phyloP scores from a whole-genome alignment of 2,888 invertebrate genomes.

The Diarsia dahlii region DNA sequence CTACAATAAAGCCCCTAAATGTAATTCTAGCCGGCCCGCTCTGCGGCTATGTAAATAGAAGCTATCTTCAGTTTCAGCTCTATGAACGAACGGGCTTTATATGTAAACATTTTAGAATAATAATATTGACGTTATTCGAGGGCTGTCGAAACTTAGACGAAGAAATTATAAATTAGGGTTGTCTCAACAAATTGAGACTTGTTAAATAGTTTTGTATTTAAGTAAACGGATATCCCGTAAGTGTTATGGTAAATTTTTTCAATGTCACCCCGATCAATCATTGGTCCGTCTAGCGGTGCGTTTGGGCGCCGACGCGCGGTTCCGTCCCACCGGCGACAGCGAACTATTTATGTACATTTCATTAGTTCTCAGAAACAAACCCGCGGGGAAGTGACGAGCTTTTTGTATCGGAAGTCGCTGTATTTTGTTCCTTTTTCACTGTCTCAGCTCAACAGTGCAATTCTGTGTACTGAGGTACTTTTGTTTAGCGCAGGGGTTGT shows the following conservation, averaged over 20 bases:
- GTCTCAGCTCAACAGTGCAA: conserved; percentile 68
- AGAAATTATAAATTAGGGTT: conserved; percentile 1
- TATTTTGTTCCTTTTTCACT: conserved; percentile 80
- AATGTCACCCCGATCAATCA: conserved; percentile 87
- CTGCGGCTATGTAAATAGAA: conserved; percentile 32
- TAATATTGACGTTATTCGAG: conserved; percentile 35
- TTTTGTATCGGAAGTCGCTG: conserved; percentile 88
- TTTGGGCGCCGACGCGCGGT: conserved; percentile 81
- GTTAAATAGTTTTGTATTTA: conserved; percentile 36
- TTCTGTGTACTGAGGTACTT: conserved; percentile 65
- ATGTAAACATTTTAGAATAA: conserved; percentile 47
- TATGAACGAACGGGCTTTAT: conserved; percentile 27
- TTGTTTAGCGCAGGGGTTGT: conserved; percentile 39
- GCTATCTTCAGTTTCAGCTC: conserved; percentile 26
- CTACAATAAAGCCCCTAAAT: conserved; percentile 16
- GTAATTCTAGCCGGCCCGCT: conserved; percentile 26
- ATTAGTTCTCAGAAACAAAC: conserved; percentile 87
- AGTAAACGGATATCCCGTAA: conserved; percentile 69
- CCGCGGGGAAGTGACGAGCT: conserved; percentile 83
- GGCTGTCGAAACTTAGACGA: conserved; percentile 17
- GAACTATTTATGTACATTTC: conserved; percentile 88
- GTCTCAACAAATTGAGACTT: background rate
- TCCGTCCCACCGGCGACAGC: conserved; percentile 74
- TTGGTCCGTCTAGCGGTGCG: conserved; percentile 75
- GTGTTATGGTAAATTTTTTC: conserved; percentile 70